Evolutionary conservation across 1,140 invertebrate genomes (phyloP).

Genomic region (Philotrypesis tridentata): DNA sequence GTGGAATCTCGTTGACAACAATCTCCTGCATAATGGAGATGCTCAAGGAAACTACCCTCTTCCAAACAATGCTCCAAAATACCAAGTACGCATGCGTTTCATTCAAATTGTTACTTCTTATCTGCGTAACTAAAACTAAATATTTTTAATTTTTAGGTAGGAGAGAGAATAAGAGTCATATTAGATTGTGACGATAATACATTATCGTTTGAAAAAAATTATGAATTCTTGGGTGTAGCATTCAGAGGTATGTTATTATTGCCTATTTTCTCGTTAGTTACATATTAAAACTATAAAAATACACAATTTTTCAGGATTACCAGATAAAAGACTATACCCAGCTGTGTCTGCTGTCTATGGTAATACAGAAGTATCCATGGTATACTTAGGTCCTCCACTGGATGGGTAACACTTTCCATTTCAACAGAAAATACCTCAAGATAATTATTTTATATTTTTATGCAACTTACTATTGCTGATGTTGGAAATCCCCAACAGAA

Average conservation of each 20-base stretch:
- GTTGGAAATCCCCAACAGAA: not conserved
- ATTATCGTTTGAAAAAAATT: slow-evolving; percentile 98
- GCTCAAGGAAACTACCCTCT: slow-evolving; percentile 96
- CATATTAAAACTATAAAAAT: not conserved
- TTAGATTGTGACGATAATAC: slow-evolving; percentile 98
- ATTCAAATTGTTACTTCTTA: not conserved
- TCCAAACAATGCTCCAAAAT: slow-evolving; percentile 97
- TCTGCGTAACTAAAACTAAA: slow-evolving; percentile 12
- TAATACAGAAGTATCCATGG: slow-evolving; percentile 99
- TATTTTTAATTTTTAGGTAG: slow-evolving; percentile 81
- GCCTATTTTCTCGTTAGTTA: not conserved
- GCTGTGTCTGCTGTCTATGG: slow-evolving; percentile 98
- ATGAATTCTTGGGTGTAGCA: slow-evolving; percentile 98
- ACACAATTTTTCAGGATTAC: slow-evolving; percentile 81
- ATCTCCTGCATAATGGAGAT: slow-evolving; percentile 97
- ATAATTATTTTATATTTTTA: slow-evolving; percentile 4
- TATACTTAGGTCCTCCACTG: slow-evolving; percentile 95
- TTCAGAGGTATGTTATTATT: slow-evolving; percentile 86
- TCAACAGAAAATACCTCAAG: slow-evolving; percentile 51
- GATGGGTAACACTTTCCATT: slow-evolving; percentile 85
- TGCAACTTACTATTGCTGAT: not conserved
- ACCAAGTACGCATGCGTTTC: slow-evolving; percentile 82
- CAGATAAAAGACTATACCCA: slow-evolving; percentile 94
- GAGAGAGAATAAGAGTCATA: slow-evolving; percentile 96
- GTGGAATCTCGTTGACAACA: slow-evolving; percentile 99